These are phyloP conservation scores for Caradrina clavipalpis DNA, from an alignment of 2,888 invertebrate species.

Conservation along the genomic window DNA sequence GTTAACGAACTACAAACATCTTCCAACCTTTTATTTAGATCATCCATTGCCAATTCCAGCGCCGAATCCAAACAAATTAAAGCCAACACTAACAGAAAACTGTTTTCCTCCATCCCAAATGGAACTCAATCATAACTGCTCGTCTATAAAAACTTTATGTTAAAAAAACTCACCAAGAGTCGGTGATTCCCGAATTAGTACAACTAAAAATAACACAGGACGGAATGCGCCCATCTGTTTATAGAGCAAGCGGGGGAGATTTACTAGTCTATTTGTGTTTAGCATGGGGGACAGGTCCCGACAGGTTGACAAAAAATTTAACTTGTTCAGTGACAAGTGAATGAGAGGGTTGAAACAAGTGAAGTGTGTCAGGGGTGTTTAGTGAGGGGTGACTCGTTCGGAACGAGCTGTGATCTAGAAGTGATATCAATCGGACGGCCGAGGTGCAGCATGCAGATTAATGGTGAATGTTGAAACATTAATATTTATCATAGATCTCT, in stretches of 20 bases:
- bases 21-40: constrained; percentile 22
- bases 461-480: constrained; percentile 12
- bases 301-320: constrained; percentile 79
- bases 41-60: constrained; percentile 24
- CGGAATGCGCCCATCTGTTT: constrained; percentile 88
- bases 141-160: constrained; percentile 56
- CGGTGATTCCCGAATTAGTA: constrained; percentile 84
- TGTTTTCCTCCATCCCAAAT: constrained; percentile 38
- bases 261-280: constrained; percentile 76
- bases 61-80: constrained; percentile 29
- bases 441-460: not conserved
- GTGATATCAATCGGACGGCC: constrained; percentile 4
- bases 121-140: constrained; percentile 49
- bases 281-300: constrained; percentile 74
- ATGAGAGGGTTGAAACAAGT: constrained; percentile 64
- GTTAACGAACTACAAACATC: constrained; percentile 5
- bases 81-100: constrained; percentile 29
- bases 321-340: constrained; percentile 62
- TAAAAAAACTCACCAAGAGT: constrained; percentile 69
- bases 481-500: not conserved
- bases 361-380: constrained; percentile 52
- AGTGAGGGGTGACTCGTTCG: constrained; percentile 30
- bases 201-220: constrained; percentile 79
- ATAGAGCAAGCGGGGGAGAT: constrained; percentile 86
- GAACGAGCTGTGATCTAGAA: not conserved